phyloP scores from a whole-genome alignment of 2,797 vertebrate species.

The Falco concolor region DNA sequence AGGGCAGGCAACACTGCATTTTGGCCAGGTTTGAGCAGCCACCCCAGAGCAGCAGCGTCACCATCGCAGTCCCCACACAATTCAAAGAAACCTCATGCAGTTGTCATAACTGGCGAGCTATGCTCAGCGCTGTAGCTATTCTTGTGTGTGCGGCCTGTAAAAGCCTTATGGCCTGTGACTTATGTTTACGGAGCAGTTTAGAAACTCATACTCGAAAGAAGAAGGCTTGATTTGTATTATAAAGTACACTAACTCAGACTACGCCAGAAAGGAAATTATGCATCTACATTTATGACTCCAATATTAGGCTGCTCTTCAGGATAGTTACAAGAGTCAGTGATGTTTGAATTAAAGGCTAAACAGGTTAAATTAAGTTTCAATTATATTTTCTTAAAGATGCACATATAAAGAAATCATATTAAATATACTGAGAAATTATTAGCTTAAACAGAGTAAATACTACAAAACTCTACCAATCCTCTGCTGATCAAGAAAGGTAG shows the following conservation, averaged over 20 bases:
- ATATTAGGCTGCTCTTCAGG: background rate
- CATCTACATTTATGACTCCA: background rate
- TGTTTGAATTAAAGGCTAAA: background rate
- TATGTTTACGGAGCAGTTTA: background rate
- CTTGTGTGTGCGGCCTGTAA: background rate
- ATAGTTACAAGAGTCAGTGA: background rate
- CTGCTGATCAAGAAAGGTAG: background rate
- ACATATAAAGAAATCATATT: background rate
- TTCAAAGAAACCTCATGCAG: background rate
- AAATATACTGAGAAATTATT: background rate
- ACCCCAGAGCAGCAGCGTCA: background rate
- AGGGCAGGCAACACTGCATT: background rate
- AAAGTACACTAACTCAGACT: background rate
- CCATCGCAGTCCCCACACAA: accelerated
- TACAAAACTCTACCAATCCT: background rate
- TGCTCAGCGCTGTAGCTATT: background rate
- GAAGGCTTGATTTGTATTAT: background rate
- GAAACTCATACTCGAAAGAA: background rate
- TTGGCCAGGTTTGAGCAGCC: background rate
- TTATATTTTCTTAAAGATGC: background rate
- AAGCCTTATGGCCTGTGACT: background rate
- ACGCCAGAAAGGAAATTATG: background rate
- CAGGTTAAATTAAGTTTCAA: background rate
- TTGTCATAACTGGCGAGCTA: background rate
- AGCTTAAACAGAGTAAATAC: background rate